Conservation (phyloP, 2,888 invertebrate genomes). For the Himalopsyche anomala region DNA sequence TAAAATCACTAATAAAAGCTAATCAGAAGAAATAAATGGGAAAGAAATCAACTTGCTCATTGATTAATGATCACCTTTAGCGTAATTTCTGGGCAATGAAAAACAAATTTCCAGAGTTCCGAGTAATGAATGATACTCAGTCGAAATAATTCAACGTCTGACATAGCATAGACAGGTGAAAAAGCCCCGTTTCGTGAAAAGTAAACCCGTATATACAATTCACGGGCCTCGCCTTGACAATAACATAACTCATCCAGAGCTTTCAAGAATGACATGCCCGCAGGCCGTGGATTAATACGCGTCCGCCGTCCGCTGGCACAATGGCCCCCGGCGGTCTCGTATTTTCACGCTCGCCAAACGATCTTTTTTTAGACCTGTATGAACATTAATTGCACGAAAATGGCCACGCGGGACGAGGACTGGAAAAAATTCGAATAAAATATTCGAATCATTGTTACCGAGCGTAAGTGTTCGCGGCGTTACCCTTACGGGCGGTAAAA, state of each 20-base stretch:
- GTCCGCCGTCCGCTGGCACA: constrained; percentile 26
- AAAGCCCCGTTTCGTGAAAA: not conserved
- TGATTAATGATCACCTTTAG: not conserved
- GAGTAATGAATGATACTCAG: constrained; percentile 13
- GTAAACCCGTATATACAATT: constrained; percentile 8
- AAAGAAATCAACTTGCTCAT: not conserved
- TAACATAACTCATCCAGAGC: constrained; percentile 30
- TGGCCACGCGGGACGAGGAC: constrained; percentile 17
- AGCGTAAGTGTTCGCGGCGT: constrained; percentile 12
- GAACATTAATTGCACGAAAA: constrained; percentile 40
- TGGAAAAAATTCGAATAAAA: constrained; percentile 13
- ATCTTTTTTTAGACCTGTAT: constrained; percentile 28
- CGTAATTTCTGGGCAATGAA: not conserved
- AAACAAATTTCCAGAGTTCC: constrained; percentile 7
- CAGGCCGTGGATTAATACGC: constrained; percentile 22
- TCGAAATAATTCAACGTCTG: constrained; percentile 39
- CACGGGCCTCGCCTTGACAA: constrained; percentile 33
- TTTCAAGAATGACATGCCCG: constrained; percentile 30
- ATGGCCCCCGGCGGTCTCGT: constrained; percentile 43
- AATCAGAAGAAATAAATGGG: too few relatives aligned
- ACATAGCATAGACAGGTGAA: constrained; percentile 32
- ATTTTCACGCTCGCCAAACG: not conserved
- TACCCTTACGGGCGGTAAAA: constrained; percentile 5
- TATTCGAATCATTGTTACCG: constrained; percentile 38
- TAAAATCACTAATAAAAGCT: too few relatives aligned